These are phyloP conservation scores for Heliothis subflexa DNA, from an alignment of 1,140 invertebrate species.

Conservation along the genomic window DNA sequence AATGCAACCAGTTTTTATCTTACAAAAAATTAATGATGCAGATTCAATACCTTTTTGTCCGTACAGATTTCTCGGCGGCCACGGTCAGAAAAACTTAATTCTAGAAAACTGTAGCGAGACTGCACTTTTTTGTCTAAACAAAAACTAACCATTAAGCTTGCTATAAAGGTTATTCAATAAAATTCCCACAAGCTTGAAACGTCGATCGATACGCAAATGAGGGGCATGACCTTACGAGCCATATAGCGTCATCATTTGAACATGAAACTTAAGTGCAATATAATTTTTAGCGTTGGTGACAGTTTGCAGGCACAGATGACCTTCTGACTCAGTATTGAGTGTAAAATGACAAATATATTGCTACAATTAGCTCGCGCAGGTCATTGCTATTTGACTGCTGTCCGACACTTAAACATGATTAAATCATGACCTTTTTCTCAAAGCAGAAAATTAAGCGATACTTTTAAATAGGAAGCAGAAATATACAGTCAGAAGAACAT, in stretches of 20 bases:
- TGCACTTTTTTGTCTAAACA: neutral
- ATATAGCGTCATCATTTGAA: neutral
- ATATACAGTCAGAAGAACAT: neutral
- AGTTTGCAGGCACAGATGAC: neutral
- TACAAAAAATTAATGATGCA: slow-evolving; percentile 6
- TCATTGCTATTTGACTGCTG: slow-evolving; percentile 13
- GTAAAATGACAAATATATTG: slow-evolving; percentile 34
- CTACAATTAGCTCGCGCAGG: slow-evolving; percentile 25
- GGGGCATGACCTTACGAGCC: slow-evolving; percentile 8
- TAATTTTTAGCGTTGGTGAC: neutral
- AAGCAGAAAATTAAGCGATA: neutral
- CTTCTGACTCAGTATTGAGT: neutral
- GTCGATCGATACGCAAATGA: slow-evolving; percentile 17
- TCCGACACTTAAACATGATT: neutral
- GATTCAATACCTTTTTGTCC: slow-evolving; percentile 4
- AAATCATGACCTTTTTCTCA: slow-evolving; percentile 17
- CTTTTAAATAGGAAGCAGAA: neutral
- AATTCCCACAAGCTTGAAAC: slow-evolving; percentile 27
- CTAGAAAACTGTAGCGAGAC: slow-evolving; percentile 9
- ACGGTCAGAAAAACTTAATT: slow-evolving; percentile 24
- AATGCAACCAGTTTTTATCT: slow-evolving; percentile 27
- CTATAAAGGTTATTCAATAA: slow-evolving; percentile 22
- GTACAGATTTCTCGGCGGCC: slow-evolving; percentile 18
- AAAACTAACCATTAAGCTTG: slow-evolving; percentile 21
- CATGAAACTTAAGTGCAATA: neutral